phyloP scores from a whole-genome alignment of 2,797 vertebrate genomes.

The Scleropages formosus region DNA sequence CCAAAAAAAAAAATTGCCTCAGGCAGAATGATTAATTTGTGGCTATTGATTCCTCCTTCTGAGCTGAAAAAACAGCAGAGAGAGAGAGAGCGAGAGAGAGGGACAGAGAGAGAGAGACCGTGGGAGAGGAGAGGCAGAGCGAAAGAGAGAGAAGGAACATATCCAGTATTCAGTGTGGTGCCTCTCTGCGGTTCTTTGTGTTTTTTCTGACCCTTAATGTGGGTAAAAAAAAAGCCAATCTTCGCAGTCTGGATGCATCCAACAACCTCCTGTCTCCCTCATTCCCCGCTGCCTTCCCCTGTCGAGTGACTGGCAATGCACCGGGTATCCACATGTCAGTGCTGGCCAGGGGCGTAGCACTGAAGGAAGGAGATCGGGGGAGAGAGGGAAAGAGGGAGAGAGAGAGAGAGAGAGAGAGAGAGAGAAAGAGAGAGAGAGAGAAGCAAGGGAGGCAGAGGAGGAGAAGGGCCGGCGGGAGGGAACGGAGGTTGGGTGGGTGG shows the following conservation, averaged over 20 bases:
- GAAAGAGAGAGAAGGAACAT: conserved; percentile 52
- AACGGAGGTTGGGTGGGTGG: conserved; percentile 21
- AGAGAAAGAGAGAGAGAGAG: conserved; percentile 48
- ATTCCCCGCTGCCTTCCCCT: conserved; percentile 21
- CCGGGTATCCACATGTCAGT: conserved; percentile 67
- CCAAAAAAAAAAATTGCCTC: conserved; percentile 61
- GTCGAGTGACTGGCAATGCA: conserved; percentile 60
- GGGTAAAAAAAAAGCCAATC: conserved; percentile 63
- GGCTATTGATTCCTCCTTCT: conserved; percentile 82
- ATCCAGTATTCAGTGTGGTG: conserved; percentile 88
- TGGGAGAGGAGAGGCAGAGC: conserved; percentile 15
- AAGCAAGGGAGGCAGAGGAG: conserved; percentile 9
- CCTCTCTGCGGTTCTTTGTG: conserved; percentile 85
- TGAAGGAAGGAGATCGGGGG: conserved; percentile 41
- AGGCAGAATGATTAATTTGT: conserved; percentile 85
- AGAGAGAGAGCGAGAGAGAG: background rate
- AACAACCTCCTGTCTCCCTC: conserved; percentile 50
- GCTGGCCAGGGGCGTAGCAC: conserved; percentile 31
- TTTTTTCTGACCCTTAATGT: conserved; percentile 69
- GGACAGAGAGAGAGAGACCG: conserved; percentile 36
- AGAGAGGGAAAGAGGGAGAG: background rate
- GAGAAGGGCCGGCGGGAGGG: background rate
- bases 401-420: conserved; percentile 28
- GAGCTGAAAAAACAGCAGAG: conserved; percentile 52
- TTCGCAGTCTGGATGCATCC: conserved; percentile 74